Conservation (phyloP, 2,797 vertebrate genomes). For the Siniperca scherzeri region DNA sequence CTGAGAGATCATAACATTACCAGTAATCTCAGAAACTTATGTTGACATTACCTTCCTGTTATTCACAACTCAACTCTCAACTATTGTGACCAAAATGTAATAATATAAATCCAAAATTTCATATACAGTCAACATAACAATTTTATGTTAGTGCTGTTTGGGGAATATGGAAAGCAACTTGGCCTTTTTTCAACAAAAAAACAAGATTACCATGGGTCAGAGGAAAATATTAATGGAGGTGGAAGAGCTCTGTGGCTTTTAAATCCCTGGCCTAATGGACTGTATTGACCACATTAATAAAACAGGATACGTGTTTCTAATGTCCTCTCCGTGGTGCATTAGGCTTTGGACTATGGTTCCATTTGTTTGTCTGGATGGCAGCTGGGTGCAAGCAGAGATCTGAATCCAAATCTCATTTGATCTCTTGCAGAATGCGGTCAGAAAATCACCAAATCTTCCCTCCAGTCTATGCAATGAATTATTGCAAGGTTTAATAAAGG, state of each 20-base stretch:
- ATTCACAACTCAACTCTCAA: not conserved
- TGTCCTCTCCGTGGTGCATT: slow-evolving; percentile 83
- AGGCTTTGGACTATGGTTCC: slow-evolving; percentile 72
- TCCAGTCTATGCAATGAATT: slow-evolving; percentile 14
- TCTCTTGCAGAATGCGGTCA: slow-evolving; percentile 37
- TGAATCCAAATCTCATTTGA: slow-evolving; percentile 63
- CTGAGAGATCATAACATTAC: not conserved
- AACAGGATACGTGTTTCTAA: slow-evolving; percentile 86
- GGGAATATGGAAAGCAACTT: slow-evolving; percentile 48
- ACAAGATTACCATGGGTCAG: slow-evolving; percentile 68
- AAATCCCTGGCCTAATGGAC: slow-evolving; percentile 85
- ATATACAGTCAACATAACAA: slow-evolving; percentile 15
- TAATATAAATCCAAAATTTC: slow-evolving; percentile 26
- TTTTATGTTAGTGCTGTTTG: slow-evolving; percentile 28
- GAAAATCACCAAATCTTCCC: slow-evolving; percentile 30
- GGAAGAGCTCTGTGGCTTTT: slow-evolving; percentile 79
- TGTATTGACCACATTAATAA: slow-evolving; percentile 88
- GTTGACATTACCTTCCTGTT: not conserved
- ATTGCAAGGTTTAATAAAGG: slow-evolving; percentile 21
- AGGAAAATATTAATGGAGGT: slow-evolving; percentile 83
- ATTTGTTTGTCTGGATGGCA: slow-evolving; percentile 77
- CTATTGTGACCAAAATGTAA: not conserved
- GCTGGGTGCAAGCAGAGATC: slow-evolving; percentile 51
- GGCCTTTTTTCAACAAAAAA: slow-evolving; percentile 44
- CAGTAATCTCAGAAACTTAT: not conserved